Base-by-base conservation (phyloP, 2,888 invertebrate genomes). In the Chymomyza fuscimana region DNA sequence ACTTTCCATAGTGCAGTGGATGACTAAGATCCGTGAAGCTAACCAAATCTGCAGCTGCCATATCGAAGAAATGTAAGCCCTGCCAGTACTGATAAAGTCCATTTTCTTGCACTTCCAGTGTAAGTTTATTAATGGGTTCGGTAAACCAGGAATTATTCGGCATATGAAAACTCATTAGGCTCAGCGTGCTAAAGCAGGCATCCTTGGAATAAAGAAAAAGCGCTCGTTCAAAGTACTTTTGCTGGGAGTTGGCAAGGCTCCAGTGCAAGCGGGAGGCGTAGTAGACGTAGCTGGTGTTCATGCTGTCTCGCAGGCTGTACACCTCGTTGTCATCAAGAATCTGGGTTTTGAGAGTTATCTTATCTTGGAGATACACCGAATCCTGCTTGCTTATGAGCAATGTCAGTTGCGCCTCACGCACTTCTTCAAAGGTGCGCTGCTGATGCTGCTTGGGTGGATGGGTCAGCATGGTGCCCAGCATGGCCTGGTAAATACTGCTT, bases 61-160 rank as follows among this genome's bases (percentile, higher is more conserved):
- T 88, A 6, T 87, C 89, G 46, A 79, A 82, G 62, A 83, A 80
- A 15, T 83, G 86, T 72, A 73, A 72, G 1, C 68, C 66, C 5
- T 79, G 19, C 84, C 81, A 87, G 60, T 80, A 66, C 22, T 87
- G 74, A 32, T 65, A 76, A 3, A 89, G 29, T 4, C 87, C 87
- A 56, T 65, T 70, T 12, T 74, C 81, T 0, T 79, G 76, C 5
- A 63, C 61, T 10, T 84, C 79, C 70, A 82, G 40, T 1, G 76
- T 77, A 1, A 89, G 64, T 5, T 74, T 68, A 40, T 66, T 78
- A 19, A 87, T 72, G 2, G 81, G 72, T 5, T 81, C 77, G 1
- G 59, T 63, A 6, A 86, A 78, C 70, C 80, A 75, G 1, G 81
- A 80, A 25, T 77, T 66, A 5, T 72, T 60, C 0, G 72, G 74